phyloP scores from a whole-genome alignment of 2,113 vertebrate genomes.

The Pteronura brasiliensis region DNA sequence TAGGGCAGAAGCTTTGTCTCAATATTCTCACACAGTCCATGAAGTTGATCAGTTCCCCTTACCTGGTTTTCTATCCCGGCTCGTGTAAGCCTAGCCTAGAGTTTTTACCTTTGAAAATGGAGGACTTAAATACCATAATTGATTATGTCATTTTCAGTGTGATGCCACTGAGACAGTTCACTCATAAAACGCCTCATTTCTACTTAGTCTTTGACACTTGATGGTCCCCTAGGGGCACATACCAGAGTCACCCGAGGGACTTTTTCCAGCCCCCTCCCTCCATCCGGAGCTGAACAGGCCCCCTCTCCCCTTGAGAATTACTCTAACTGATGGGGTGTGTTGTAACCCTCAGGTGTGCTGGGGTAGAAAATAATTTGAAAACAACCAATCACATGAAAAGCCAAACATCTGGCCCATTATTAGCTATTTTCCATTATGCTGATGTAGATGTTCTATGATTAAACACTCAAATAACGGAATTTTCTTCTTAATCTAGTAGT shows the following conservation, averaged over 20 bases:
- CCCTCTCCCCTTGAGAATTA: background rate
- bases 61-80: background rate
- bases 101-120: slow-evolving; percentile 19
- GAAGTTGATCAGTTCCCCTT: background rate
- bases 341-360: slow-evolving; percentile 5
- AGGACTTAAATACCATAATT: slow-evolving; percentile 54
- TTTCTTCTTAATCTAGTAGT: background rate
- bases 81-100: background rate
- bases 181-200: slow-evolving; percentile 73
- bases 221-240: slow-evolving; percentile 20
- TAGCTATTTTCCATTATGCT: background rate
- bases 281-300: background rate
- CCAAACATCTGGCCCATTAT: slow-evolving; percentile 31
- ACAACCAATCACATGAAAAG: slow-evolving; percentile 29
- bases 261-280: background rate
- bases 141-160: slow-evolving; percentile 66
- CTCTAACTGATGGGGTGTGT: background rate
- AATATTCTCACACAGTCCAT: background rate
- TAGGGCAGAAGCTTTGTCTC: background rate
- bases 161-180: slow-evolving; percentile 29
- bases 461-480: background rate
- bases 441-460: background rate
- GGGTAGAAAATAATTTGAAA: slow-evolving; percentile 27
- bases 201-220: slow-evolving; percentile 33
- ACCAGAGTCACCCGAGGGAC: slow-evolving; percentile 9